Evolutionary conservation across 2,797 vertebrate species (phyloP), one percentile per base, ranked within the genome.

Genomic region (Microcaecilia unicolor): DNA sequence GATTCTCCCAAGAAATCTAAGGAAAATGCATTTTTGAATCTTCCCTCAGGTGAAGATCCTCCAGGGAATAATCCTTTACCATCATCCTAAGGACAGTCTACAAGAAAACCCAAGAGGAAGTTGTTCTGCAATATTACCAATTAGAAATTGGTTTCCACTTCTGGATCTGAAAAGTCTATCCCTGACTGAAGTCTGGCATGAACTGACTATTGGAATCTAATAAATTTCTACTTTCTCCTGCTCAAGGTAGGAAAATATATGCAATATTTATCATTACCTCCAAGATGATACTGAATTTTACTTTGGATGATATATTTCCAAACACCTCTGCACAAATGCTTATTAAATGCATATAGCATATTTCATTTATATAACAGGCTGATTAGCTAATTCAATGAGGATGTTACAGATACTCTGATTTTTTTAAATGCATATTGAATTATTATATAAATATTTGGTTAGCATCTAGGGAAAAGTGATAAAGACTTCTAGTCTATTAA

Each of bases 161-260:
- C 46, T 55, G 57, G 58, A 42, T 41, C 31, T 35, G 15, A 21
- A 37, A 51, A 41, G 47, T 31, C 37, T 27, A 25, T 14, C 2
- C 31, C 9, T 18, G 1, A 4, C 9, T 18, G 1, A 4, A 47
- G 28, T 34, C 45, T 2, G 0, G 16, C 41, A 44, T 38, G 55
- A 61, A 55, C 25, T 47, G 57, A 44, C 50, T 48, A 55, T 42
- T 61, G 20, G 55, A 67, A 4, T 47, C 43, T 1, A 25, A 45
- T 35, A 37, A 36, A 0, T 67, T 57, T n/a, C n/a, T n/a, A 35
- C 38, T 37, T 43, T 56, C 55, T 39, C 41, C 41, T 38, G 49
- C 23, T 52, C 29, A 64, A 76, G 74, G 72, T 74, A 76, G 60
- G 75, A 47, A n/a, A 44, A 51, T 22, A n/a, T n/a, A n/a, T n/a